Evolutionary conservation across 2,797 vertebrate genomes (phyloP).

Genomic region (Melanotaenia pygmaea): DNA sequence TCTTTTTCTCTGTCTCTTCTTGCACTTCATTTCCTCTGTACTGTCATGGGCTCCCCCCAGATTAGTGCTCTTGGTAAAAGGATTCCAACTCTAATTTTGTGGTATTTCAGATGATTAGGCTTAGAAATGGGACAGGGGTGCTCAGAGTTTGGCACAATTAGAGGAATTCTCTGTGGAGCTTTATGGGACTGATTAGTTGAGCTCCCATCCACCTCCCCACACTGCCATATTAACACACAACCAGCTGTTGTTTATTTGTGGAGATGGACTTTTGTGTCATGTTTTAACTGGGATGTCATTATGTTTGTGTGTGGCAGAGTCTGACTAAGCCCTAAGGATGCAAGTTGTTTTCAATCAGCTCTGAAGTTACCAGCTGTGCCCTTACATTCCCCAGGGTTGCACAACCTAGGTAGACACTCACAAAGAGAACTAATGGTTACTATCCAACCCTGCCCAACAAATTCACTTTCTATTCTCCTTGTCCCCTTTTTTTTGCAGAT

Average conservation of each 20-base stretch:
- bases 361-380: slow-evolving; percentile 84
- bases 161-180: slow-evolving; percentile 70
- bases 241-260: slow-evolving; percentile 80
- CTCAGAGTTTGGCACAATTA: slow-evolving; percentile 74
- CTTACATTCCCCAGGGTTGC: slow-evolving; percentile 74
- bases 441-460: slow-evolving; percentile 65
- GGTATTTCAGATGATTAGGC: slow-evolving; percentile 79
- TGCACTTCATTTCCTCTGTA: slow-evolving; percentile 62
- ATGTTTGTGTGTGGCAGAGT: slow-evolving; percentile 55
- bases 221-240: slow-evolving; percentile 65
- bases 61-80: slow-evolving; percentile 74
- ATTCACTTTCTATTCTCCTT: slow-evolving; percentile 67
- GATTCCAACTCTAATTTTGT: slow-evolving; percentile 79
- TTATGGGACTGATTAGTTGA: slow-evolving; percentile 73
- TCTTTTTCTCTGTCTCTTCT: slow-evolving; percentile 56
- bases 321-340: slow-evolving; percentile 77
- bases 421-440: slow-evolving; percentile 50
- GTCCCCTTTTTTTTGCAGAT: slow-evolving; percentile 69
- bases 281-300: slow-evolving; percentile 66
- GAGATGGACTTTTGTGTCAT: slow-evolving; percentile 66
- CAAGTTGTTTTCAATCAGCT: slow-evolving; percentile 85
- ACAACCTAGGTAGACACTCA: slow-evolving; percentile 59
- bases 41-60: slow-evolving; percentile 70
- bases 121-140: slow-evolving; percentile 78
- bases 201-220: slow-evolving; percentile 59